Evolutionary conservation across 2,113 vertebrate genomes (phyloP).

Genomic region (Vidua chalybeata): DNA sequence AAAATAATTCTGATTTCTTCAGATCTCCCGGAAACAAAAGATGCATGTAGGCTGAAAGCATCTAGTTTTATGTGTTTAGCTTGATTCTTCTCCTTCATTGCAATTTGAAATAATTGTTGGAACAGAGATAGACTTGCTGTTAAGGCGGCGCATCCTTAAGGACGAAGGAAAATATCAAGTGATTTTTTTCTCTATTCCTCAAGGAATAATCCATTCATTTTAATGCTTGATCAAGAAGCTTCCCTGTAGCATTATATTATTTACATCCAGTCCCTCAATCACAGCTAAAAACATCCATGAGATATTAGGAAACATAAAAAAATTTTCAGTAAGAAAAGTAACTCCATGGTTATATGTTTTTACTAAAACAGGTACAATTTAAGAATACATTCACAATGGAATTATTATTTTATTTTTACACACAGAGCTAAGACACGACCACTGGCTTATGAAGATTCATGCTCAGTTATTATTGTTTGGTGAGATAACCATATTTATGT

Average conservation of each 20-base stretch:
- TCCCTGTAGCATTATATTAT: not conserved
- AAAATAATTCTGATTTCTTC: not conserved
- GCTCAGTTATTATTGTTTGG: not conserved
- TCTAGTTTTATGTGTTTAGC: not conserved
- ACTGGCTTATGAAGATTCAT: not conserved
- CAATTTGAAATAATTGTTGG: not conserved
- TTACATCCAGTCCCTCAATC: not conserved
- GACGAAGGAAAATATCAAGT: not conserved
- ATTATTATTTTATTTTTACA: not conserved
- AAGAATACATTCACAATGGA: not conserved
- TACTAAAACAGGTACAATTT: not conserved
- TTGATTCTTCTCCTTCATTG: not conserved
- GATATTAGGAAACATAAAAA: not conserved
- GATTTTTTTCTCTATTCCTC: not conserved
- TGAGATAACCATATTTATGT: not conserved
- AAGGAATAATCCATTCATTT: not conserved
- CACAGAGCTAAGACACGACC: fast-evolving
- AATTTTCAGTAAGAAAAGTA: not conserved
- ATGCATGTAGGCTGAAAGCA: not conserved
- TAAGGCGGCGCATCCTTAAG: not conserved
- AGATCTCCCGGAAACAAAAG: not conserved
- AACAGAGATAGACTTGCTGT: not conserved
- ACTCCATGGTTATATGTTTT: not conserved
- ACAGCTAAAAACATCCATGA: not conserved
- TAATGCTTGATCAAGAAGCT: not conserved